Conservation (phyloP, 2,113 vertebrate species). For the Puntigrus tetrazona region DNA sequence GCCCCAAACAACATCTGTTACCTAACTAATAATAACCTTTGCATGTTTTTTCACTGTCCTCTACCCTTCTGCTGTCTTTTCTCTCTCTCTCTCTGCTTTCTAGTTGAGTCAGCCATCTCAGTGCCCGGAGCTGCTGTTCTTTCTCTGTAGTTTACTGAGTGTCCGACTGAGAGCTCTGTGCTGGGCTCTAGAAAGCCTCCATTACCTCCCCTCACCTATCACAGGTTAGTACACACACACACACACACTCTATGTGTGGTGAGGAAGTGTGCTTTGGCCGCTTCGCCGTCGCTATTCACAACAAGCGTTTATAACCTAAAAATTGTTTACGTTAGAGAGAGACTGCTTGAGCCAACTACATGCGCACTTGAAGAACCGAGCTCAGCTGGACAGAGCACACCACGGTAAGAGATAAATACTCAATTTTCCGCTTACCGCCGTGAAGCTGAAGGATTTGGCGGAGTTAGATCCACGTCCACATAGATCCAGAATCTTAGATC, state of each 20-base stretch:
- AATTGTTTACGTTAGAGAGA: slow-evolving; percentile 64
- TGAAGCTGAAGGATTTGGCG: background rate
- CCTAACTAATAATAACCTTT: background rate
- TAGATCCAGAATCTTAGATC: too few species aligned
- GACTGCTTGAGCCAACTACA: slow-evolving; percentile 75
- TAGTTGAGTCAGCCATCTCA: slow-evolving; percentile 80
- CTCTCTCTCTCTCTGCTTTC: slow-evolving; percentile 27
- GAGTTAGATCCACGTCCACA: background rate
- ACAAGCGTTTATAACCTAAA: slow-evolving; percentile 7
- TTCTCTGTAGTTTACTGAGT: slow-evolving; percentile 85
- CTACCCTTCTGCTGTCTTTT: background rate
- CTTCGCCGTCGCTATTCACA: background rate
- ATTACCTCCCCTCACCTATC: slow-evolving; percentile 57
- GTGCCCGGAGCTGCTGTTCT: slow-evolving; percentile 82
- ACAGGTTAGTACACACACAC: slow-evolving; percentile 53
- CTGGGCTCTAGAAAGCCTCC: slow-evolving; percentile 73
- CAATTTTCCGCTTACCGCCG: slow-evolving; percentile 10
- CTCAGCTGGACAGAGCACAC: slow-evolving; percentile 69
- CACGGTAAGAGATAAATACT: slow-evolving; percentile 75
- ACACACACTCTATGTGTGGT: slow-evolving; percentile 13
- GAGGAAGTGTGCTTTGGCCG: background rate
- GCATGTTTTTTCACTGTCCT: slow-evolving; percentile 16
- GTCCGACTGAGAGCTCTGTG: slow-evolving; percentile 78
- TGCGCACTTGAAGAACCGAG: slow-evolving; percentile 74
- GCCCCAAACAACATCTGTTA: background rate